Evolutionary conservation across 2,797 vertebrate genomes (phyloP).

Genomic region (Eulemur mongoz): DNA sequence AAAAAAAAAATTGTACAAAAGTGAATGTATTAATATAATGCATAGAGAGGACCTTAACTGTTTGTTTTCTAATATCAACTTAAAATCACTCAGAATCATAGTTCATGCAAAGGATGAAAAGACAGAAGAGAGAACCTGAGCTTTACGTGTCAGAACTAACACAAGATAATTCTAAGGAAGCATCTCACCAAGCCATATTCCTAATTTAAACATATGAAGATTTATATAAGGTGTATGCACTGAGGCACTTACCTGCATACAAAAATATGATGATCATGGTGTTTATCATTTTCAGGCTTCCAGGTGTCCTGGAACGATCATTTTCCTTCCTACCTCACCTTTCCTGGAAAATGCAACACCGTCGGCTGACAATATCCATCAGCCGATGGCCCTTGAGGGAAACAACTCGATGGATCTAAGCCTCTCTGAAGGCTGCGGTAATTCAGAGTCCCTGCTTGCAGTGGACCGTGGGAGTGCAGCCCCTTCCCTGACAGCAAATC

Average conservation of each 20-base stretch:
- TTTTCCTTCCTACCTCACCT: slow-evolving; percentile 10
- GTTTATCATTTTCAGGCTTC: slow-evolving; percentile 67
- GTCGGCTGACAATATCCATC: rapidly evolving
- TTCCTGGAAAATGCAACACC: slow-evolving; percentile 54
- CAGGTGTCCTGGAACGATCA: slow-evolving; percentile 27
- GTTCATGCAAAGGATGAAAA: not conserved
- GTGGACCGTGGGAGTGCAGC: not conserved
- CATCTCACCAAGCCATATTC: slow-evolving; percentile 45
- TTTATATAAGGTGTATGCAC: slow-evolving; percentile 41
- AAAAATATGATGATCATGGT: slow-evolving; percentile 46
- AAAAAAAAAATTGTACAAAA: not conserved
- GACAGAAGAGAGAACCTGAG: not conserved
- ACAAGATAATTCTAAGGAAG: slow-evolving; percentile 47
- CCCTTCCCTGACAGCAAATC: not conserved
- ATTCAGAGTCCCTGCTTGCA: not conserved
- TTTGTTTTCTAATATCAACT: not conserved
- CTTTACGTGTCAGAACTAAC: slow-evolving; percentile 23
- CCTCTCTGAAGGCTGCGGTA: not conserved
- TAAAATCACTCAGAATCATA: not conserved
- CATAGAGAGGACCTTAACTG: not conserved
- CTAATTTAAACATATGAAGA: slow-evolving; percentile 31
- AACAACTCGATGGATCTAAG: slow-evolving; percentile 52
- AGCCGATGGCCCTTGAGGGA: not conserved
- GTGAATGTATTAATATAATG: not conserved
- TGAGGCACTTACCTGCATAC: slow-evolving; percentile 3